Evolutionary conservation across 1,140 invertebrate genomes (phyloP), one percentile per base, ranked within the genome.

Genomic region (Drosophila arizonae): DNA sequence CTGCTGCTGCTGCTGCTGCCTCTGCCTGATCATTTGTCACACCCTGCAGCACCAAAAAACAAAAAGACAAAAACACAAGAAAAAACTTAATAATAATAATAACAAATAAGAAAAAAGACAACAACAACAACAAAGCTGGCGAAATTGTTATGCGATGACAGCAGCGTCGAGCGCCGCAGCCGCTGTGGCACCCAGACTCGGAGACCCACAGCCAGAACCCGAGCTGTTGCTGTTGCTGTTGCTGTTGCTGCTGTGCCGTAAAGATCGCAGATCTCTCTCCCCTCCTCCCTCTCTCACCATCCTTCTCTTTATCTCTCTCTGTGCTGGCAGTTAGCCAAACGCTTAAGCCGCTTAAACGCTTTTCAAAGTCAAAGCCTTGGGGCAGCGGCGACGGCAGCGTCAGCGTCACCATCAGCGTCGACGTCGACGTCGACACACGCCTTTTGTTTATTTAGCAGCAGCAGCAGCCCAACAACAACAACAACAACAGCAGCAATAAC

Each of bases 121-220:
- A 66, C 65, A 81, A 66, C 65, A 81, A 64, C 21, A 17, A 36
- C 11, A 56, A 54, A 68, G 55, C 72, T 86, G 82, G 82, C 84
- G 84, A 87, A 87, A 87, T 88, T 87, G 76, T 87, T 87, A 73
- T 82, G 84, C 84, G 82, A 87, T 87, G 84, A 88, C 82, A 87
- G 82, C 84, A 87, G 79, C 69, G 69, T 13, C 33, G 67, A 68
- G 57, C 70, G 64, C 69, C 56, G 64, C 65, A 73, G 66, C 72
- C 65, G 41, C 45, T 43, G 51, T 72, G 70, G 70, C 70, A 72
- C 70, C 46, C 36, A 56, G 36, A 36, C 41, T 11, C 36, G 56
- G 46, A 28, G 24, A 30, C 9, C 54, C 30, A 56, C 30, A 41
- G 15, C 26, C 48, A 74, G 45, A 62, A 43, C 11, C 74, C 36